Evolutionary conservation across 1,140 invertebrate species (phyloP).

Genomic region (Heterodera schachtii): DNA sequence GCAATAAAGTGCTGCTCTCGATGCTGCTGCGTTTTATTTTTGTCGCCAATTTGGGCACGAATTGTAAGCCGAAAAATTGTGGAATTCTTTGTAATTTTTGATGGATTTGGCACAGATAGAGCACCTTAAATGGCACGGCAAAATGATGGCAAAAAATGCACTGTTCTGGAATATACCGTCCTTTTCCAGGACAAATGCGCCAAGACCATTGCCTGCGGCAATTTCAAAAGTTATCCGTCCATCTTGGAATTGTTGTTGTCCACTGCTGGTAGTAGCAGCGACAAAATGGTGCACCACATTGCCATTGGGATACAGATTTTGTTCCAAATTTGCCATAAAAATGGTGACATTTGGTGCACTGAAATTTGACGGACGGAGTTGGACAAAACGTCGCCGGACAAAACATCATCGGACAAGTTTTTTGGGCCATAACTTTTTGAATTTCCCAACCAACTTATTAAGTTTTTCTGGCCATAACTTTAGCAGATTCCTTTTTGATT

Average conservation of each 20-base stretch:
- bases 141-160: neutral
- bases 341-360: neutral
- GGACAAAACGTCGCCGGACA: too few species aligned
- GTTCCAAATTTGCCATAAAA: constrained; percentile 9
- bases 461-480: too few species aligned
- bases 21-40: neutral
- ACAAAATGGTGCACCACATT: constrained; percentile 7
- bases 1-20: constrained; percentile 44
- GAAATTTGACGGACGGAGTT: too few species aligned
- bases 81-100: neutral
- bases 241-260: neutral
- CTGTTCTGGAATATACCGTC: neutral
- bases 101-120: neutral
- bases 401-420: too few species aligned
- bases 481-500: too few species aligned
- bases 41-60: neutral
- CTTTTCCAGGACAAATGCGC: neutral
- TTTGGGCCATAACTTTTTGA: too few species aligned
- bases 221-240: neutral
- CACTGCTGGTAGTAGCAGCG: neutral
- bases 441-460: too few species aligned
- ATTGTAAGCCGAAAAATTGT: neutral
- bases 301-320: neutral
- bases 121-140: neutral
- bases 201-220: neutral